phyloP scores from a whole-genome alignment of 2,113 vertebrate species.

The Meriones unguiculatus region DNA sequence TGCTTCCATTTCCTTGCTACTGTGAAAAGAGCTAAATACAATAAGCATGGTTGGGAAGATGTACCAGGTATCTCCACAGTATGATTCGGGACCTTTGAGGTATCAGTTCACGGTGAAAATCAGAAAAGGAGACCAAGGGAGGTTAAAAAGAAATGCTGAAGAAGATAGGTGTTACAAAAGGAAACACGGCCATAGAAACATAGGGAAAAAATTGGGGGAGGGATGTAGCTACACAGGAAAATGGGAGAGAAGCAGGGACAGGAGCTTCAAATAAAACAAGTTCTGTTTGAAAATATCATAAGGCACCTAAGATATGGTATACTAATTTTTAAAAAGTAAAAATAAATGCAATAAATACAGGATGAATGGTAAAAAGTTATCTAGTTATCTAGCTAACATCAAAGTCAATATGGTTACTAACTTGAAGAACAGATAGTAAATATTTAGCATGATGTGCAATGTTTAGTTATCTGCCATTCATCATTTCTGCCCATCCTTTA shows the following conservation, averaged over 20 bases:
- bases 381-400: background rate
- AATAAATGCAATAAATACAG: background rate
- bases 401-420: background rate
- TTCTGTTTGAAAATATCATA: background rate
- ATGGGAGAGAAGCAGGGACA: no score
- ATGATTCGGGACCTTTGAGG: background rate
- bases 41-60: background rate
- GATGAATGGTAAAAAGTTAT: background rate
- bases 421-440: slow-evolving; percentile 3
- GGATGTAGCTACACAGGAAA: background rate
- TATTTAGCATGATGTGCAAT: background rate
- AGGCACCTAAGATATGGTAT: background rate
- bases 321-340: background rate
- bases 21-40: background rate
- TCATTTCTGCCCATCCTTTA: background rate
- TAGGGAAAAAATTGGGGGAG: no score
- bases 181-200: no score
- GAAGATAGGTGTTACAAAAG: background rate
- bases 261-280: background rate
- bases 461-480: background rate
- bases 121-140: background rate
- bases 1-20: background rate
- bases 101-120: background rate
- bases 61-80: background rate
- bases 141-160: background rate